These are phyloP conservation scores for Alosa alosa DNA, from an alignment of 2,113 vertebrate species.

Conservation along the genomic window DNA sequence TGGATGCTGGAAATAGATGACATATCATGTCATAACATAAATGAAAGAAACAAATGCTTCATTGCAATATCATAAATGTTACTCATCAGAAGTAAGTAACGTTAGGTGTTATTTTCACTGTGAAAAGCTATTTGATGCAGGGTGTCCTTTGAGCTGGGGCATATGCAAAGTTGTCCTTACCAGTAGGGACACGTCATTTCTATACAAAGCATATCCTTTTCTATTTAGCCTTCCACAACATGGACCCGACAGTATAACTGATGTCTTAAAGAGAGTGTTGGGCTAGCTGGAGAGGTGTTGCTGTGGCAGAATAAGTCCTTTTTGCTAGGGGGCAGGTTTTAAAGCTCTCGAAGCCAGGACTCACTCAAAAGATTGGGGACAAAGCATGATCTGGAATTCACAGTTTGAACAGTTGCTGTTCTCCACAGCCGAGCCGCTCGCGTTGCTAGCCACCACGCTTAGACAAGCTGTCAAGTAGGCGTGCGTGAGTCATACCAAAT, in stretches of 20 bases:
- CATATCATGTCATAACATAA: not conserved
- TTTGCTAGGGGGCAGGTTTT: not conserved
- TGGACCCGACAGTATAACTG: not conserved
- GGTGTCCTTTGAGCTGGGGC: too few relatives aligned
- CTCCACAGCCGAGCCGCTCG: not conserved
- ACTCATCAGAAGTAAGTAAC: not conserved
- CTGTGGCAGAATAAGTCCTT: not conserved
- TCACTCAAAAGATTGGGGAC: not conserved
- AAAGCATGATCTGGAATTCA: not conserved
- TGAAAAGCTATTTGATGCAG: too few relatives aligned
- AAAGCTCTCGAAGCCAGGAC: not conserved
- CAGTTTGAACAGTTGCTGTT: not conserved
- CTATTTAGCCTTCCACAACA: not conserved
- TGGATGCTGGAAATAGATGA: not conserved
- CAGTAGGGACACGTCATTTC: not conserved
- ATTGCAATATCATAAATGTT: not conserved
- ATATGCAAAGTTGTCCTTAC: not conserved
- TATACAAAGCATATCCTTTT: not conserved
- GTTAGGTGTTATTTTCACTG: not conserved
- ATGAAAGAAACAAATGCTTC: not conserved
- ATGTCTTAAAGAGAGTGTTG: not conserved
- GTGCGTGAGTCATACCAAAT: constrained; percentile 39
- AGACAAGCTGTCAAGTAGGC: constrained; percentile 34
- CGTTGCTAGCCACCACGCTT: constrained; percentile 6
- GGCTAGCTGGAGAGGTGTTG: not conserved